These are phyloP conservation scores for Cantharis rufa DNA, from an alignment of 2,888 invertebrate species.

Conservation along the genomic window DNA sequence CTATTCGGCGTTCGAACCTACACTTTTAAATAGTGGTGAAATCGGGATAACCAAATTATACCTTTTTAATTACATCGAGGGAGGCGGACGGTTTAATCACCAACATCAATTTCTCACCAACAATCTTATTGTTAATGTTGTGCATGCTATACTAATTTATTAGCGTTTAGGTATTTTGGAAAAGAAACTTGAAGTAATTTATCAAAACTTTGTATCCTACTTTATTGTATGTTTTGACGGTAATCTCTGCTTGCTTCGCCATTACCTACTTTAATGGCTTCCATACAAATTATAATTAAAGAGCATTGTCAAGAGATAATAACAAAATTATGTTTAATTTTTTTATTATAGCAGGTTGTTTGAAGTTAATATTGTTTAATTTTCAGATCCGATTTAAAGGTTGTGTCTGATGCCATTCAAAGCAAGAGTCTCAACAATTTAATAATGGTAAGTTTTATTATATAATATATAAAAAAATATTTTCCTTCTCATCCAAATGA, in stretches of 20 bases:
- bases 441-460: conserved; percentile 57
- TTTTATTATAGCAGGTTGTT: neutral
- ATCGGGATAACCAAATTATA: neutral
- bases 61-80: neutral
- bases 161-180: neutral
- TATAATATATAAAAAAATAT: too few relatives aligned
- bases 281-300: neutral
- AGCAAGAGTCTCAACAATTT: conserved; percentile 60
- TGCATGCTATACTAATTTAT: neutral
- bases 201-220: neutral
- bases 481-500: neutral
- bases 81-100: neutral
- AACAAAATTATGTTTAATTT: neutral
- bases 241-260: neutral
- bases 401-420: conserved; percentile 56
- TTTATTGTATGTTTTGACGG: neutral
- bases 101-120: neutral
- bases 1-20: neutral
- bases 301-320: neutral
- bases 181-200: neutral
- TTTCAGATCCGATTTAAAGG: conserved; percentile 58
- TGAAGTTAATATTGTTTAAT: conserved; percentile 30
- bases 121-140: neutral
- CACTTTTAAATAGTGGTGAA: neutral
- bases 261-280: neutral